Conservation (phyloP, 2,797 vertebrate genomes). For the Mus caroli region DNA sequence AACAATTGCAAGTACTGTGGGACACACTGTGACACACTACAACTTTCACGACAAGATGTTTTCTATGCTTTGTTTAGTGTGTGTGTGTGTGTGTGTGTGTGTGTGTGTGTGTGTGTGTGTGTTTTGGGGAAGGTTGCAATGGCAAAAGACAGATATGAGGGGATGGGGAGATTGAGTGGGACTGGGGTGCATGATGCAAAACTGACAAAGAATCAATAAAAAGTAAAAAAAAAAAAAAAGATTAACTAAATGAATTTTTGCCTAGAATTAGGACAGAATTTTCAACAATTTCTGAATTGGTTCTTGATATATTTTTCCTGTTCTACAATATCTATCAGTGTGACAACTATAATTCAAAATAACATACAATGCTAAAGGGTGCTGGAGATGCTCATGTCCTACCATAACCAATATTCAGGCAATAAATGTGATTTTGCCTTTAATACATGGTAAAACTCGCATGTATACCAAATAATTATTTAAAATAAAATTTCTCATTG, state of each 20-base stretch:
- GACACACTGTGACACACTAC: too few relatives aligned
- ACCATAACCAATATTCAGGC: neutral
- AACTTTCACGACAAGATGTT: too few relatives aligned
- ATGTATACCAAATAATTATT: neutral
- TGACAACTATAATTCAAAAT: neutral
- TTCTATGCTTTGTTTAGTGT: too few relatives aligned
- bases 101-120: too few relatives aligned
- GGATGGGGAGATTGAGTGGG: too few relatives aligned
- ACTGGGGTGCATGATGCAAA: too few relatives aligned
- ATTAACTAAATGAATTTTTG: neutral
- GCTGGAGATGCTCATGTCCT: neutral
- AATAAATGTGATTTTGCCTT: neutral
- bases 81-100: too few relatives aligned
- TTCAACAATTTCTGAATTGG: neutral
- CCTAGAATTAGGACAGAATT: neutral
- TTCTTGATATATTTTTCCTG: neutral
- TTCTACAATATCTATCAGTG: neutral
- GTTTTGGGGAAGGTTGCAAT: too few relatives aligned
- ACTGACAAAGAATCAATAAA: too few relatives aligned
- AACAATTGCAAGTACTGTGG: too few relatives aligned
- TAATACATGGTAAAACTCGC: neutral
- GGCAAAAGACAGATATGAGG: too few relatives aligned
- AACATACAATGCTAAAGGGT: neutral
- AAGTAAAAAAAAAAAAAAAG: neutral
- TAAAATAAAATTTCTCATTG: neutral